Base-by-base conservation (phyloP, 2,888 invertebrate genomes). In the Dolichomitus sp. region DNA sequence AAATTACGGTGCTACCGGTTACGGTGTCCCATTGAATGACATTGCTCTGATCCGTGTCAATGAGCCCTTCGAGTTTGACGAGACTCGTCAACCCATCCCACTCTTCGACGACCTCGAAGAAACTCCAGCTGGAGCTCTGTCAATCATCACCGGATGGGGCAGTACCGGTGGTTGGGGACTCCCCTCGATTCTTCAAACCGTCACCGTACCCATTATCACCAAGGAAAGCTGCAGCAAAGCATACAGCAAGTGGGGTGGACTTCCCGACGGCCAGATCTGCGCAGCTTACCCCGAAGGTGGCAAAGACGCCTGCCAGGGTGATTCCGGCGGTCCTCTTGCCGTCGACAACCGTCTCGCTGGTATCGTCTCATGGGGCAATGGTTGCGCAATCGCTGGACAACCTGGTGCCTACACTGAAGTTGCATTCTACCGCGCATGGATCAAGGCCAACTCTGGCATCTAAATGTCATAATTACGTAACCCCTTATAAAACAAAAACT, bases 191-290 rank as follows among this genome's bases (percentile, higher is more conserved):
- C 84, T 94, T 50, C 95, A 95, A 79, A 94, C 92, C 78, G 95
- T 95, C 0, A 87, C 94, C 45, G 94, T 96, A 0, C 95, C 95
- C 0, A 94, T 94, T 88, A 94, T 96, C 11, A 95, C 94, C 84
- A 93, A 94, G 6, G 87, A 92, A 2, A 70, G 89, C 0, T 96
- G 96, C 87, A n/a, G 7, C 9, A n/a, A 27, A 11, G 94, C 94
- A 0, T 96, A 96, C 86, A 89, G 91, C 7, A 0, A 12, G 0
- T 42, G 4, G n/a, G 93, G 94, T 0, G 94, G 91, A 1, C 94
- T 96, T 11, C 95, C 95, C 0, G 91, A 94, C 0, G 94, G 94
- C 0, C 96, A 96, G 95, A 91, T 96, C 0, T 96, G 96, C 87
- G 96, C 96, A 17, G 96, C 95, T 0, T 90, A 89, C 0, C 91